Evolutionary conservation across 2,888 invertebrate genomes (phyloP), one percentile per base, ranked within the genome.

Genomic region (Empis livida): DNA sequence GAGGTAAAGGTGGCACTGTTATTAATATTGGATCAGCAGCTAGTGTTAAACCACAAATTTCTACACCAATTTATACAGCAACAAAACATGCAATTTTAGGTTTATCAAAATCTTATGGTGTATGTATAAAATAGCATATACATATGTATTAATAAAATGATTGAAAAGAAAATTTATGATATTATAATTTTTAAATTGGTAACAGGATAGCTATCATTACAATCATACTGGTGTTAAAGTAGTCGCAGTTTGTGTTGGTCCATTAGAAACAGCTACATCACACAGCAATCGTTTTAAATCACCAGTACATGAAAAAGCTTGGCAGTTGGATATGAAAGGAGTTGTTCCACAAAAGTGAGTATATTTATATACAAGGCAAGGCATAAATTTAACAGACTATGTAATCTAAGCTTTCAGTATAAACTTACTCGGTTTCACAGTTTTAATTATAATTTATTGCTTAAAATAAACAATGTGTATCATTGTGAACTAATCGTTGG

Each of bases 31-130:
- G 85, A 2, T 83, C 84, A 44, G 82, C 81, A 27, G 79, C 80
- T 27, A 80, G 82, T 60, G 71, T 75, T 39, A 73, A 73, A 51
- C 84, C 84, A 1, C 78, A 82, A 58, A 78, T 83, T 8, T 82
- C 83, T 47, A 77, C 81, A 27, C 84, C 85, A 2, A 82, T 84
- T 55, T 84, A 83, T 68, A 82, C 83, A 1, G 84, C 84, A 13
- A 84, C 84, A 14, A 84, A 84, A 62, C 82, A 83, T 59, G 84
- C 84, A 1, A 78, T 84, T 17, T 78, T 84, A 14, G 83, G 82
- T 39, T 74, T 84, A 49, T 82, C 83, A 3, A 75, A 82, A 55
- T 79, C 83, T 42, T 83, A 83, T 59, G 84, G 84, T 58, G 81
- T 81, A 61, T 70, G 74, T 61, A 43, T 46, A 44, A n/a, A n/a